A percentile compares a stretch with the other conserved stretches of the same genome.
Conservation (phyloP, 2,888 invertebrate species). For the Coenonympha arcania region DNA sequence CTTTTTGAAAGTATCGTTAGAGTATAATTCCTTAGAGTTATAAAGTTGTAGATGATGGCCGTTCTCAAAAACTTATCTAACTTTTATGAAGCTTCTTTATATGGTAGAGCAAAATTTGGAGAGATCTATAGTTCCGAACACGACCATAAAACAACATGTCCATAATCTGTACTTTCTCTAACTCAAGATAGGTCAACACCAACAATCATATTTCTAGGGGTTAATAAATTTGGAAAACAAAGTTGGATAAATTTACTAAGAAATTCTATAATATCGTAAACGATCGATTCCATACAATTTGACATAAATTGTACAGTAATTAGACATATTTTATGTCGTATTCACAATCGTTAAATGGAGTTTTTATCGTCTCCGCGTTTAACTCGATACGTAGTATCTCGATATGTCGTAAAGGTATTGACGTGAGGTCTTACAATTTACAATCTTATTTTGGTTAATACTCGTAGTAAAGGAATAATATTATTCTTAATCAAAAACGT, state of each 20-base stretch:
- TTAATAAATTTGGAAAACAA: background rate
- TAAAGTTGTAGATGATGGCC: no score
- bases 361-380: constrained; percentile 52
- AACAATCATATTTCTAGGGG: no score
- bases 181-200: no score
- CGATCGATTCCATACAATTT: constrained; percentile 6
- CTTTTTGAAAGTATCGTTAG: no score
- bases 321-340: constrained; percentile 43
- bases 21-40: no score
- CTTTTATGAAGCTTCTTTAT: no score
- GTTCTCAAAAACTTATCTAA: no score
- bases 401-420: constrained; percentile 42
- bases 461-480: background rate
- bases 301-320: constrained; percentile 39
- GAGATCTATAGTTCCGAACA: no score
- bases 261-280: background rate
- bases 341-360: constrained; percentile 46
- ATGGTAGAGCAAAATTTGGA: no score
- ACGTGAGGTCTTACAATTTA: constrained; percentile 25
- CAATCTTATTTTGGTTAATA: constrained; percentile 14
- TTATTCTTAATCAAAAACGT: background rate
- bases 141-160: no score
- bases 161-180: no score
- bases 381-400: constrained; percentile 43
- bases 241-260: background rate